Evolutionary conservation across 2,888 invertebrate genomes (phyloP).

Genomic region (Molorchus minor): DNA sequence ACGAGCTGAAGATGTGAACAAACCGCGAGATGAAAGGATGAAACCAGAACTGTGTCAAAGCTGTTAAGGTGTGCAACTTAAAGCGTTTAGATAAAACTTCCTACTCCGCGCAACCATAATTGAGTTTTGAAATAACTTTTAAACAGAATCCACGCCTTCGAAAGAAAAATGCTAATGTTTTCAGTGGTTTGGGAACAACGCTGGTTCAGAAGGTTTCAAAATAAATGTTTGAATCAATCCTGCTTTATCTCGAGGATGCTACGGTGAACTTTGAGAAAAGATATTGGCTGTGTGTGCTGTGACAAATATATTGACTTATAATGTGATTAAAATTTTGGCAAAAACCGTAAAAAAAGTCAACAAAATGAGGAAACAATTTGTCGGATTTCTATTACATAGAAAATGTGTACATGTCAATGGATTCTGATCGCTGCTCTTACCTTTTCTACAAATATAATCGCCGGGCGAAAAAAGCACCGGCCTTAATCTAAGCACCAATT

Average conservation of each 20-base stretch:
- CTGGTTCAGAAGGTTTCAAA: neutral
- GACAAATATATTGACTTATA: no score
- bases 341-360: no score
- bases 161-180: constrained; percentile 21
- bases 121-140: constrained; percentile 22
- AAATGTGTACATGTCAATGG: no score
- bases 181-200: constrained; percentile 1
- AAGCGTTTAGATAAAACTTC: constrained; percentile 29
- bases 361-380: no score
- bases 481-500: constrained; percentile 91
- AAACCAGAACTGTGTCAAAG: constrained; percentile 29
- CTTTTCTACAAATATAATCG: constrained; percentile 99
- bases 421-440: no score
- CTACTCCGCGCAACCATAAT: constrained; percentile 26
- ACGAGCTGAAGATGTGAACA: constrained; percentile 9
- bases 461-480: constrained; percentile 98
- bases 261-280: no score
- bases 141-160: constrained; percentile 1
- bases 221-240: neutral
- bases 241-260: no score
- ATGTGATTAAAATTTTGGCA: no score
- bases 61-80: constrained; percentile 30
- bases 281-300: no score
- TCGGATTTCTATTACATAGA: no score
- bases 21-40: constrained; percentile 22